Conservation (phyloP, 2,888 invertebrate species). For the Linnaemya vulpina region DNA sequence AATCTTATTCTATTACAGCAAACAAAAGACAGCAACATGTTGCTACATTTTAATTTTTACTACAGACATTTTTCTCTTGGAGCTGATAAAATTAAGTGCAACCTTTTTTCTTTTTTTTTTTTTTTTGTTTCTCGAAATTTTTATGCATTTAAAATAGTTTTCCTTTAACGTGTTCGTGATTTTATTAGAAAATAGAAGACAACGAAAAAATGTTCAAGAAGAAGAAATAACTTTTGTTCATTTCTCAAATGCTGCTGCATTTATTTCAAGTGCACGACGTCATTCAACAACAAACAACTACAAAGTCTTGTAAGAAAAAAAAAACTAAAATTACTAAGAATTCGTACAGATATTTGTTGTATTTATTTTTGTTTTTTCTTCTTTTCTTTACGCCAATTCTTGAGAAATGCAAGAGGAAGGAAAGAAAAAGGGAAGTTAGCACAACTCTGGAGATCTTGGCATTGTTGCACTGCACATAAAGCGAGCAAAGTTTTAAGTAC, state of each 20-base stretch:
- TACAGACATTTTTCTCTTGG: background rate
- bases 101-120: too few relatives aligned
- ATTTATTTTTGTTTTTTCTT: background rate
- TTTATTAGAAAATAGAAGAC: slow-evolving; percentile 30
- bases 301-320: slow-evolving; percentile 20
- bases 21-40: slow-evolving; percentile 15
- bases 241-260: slow-evolving; percentile 45
- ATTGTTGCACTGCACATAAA: slow-evolving; percentile 46
- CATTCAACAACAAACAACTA: slow-evolving; percentile 21
- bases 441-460: slow-evolving; percentile 48
- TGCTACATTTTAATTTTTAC: background rate
- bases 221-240: slow-evolving; percentile 48
- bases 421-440: slow-evolving; percentile 54
- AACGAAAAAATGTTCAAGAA: slow-evolving; percentile 13
- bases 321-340: slow-evolving; percentile 36
- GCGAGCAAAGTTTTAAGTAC: slow-evolving; percentile 60
- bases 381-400: slow-evolving; percentile 24
- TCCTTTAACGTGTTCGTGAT: slow-evolving; percentile 18
- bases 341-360: slow-evolving; percentile 23
- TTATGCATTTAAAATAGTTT: background rate
- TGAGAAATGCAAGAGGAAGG: slow-evolving; percentile 33
- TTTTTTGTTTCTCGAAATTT: background rate
- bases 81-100: slow-evolving; percentile 10
- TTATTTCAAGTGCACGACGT: slow-evolving; percentile 60
- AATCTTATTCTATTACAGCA: background rate